Evolutionary conservation across 2,888 invertebrate species (phyloP).

Genomic region (Caenorhabditis sp.): DNA sequence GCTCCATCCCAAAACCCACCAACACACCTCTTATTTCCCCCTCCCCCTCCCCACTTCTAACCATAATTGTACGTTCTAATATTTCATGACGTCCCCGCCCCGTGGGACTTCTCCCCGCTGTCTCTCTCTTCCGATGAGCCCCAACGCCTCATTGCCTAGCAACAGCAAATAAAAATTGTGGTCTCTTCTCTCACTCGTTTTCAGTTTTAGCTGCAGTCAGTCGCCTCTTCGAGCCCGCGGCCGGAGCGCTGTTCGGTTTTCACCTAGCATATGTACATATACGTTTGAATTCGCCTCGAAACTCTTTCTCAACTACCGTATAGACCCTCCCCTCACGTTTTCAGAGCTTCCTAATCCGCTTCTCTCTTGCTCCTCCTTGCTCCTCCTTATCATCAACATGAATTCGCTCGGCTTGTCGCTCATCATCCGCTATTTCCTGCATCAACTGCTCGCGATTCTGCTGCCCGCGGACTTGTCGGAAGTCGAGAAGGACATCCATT

Average conservation of each 20-base stretch:
- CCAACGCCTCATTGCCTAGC: constrained; percentile 2
- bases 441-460: constrained; percentile 3
- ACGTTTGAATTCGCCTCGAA: no score
- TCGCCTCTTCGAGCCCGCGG: no score
- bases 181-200: not conserved
- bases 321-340: no score
- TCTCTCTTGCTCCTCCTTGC: not conserved
- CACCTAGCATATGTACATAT: not conserved
- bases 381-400: not conserved
- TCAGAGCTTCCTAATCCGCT: not conserved
- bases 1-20: no score
- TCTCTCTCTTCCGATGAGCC: not conserved
- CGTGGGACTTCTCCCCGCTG: not conserved
- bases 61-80: not conserved
- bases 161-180: not conserved
- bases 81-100: not conserved
- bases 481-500: not conserved
- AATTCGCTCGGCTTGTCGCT: constrained; percentile 13
- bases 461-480: not conserved
- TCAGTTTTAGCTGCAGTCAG: no score
- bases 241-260: not conserved
- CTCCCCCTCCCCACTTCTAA: not conserved
- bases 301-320: no score
- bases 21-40: not conserved
- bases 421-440: constrained; percentile 21